phyloP scores from a whole-genome alignment of 2,888 invertebrate species.

The Ecliptopera silaceata region DNA sequence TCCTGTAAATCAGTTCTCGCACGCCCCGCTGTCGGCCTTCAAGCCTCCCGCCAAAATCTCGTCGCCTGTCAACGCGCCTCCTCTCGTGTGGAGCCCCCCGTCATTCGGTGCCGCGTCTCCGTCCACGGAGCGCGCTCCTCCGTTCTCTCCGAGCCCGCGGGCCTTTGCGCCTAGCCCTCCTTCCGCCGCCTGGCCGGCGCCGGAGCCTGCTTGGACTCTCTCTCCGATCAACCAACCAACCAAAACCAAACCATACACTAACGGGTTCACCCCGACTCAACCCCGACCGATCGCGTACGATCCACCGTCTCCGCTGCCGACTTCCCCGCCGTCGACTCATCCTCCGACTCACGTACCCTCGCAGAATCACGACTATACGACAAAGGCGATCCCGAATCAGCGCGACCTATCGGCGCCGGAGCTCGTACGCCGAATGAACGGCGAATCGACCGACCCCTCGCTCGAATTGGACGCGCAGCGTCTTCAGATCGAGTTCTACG shows the following conservation, averaged over 20 bases:
- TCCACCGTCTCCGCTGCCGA: constrained; percentile 45
- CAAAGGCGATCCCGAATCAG: constrained; percentile 66
- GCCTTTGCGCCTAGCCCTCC: constrained; percentile 47
- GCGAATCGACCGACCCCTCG: constrained; percentile 35
- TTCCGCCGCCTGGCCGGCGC: constrained; percentile 74
- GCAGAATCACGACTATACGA: constrained; percentile 54
- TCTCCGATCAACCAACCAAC: constrained; percentile 79
- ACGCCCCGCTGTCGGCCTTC: constrained; percentile 90
- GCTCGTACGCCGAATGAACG: constrained; percentile 60
- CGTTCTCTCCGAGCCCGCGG: constrained; percentile 45
- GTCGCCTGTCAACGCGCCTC: constrained; percentile 62
- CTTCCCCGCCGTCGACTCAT: constrained; percentile 38
- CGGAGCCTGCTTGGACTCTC: constrained; percentile 69
- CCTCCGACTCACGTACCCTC: constrained; percentile 46
- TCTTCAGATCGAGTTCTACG: constrained; percentile 78
- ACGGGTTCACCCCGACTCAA: constrained; percentile 52
- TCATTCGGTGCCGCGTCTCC: constrained; percentile 61
- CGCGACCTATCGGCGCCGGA: constrained; percentile 73
- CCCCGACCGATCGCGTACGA: constrained; percentile 47
- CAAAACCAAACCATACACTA: constrained; percentile 61
- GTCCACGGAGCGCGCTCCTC: constrained; percentile 47
- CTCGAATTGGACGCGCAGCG: constrained; percentile 68
- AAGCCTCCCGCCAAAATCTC: constrained; percentile 82
- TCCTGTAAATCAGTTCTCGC: constrained; percentile 88
- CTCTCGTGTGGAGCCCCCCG: constrained; percentile 74